Percentiles rank a stretch among this genome's conserved stretches.
These are phyloP conservation scores for Eupithecia centaureata DNA, from an alignment of 2,888 invertebrate genomes.

Conservation along the genomic window DNA sequence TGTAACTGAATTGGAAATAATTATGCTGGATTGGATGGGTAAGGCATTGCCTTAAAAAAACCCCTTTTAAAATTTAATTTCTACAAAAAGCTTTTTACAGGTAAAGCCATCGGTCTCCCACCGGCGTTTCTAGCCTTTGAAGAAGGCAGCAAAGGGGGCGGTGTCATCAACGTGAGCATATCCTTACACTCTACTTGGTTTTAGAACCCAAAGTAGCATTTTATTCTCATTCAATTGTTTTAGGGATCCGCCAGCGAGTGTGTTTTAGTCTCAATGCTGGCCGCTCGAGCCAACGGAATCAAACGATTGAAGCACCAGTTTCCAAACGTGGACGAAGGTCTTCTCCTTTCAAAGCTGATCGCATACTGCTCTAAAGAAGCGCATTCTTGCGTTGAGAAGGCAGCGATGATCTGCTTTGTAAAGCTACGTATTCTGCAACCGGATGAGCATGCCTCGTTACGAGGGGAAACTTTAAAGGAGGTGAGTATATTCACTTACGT, in stretches of 20 bases:
- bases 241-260: conserved; percentile 98
- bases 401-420: conserved; percentile 97
- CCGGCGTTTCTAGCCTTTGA: conserved; percentile 92
- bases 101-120: conserved; percentile 96
- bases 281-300: conserved; percentile 95
- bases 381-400: conserved; percentile 96
- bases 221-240: conserved; percentile 8
- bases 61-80: background rate
- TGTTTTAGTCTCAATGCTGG: conserved; percentile 95
- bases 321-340: conserved; percentile 94
- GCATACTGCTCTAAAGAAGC: conserved; percentile 96
- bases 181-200: background rate
- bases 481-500: conserved; percentile 56
- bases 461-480: conserved; percentile 91
- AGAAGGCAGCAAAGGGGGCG: conserved; percentile 95
- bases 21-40: conserved; percentile 98
- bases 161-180: conserved; percentile 93
- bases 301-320: conserved; percentile 92
- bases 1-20: conserved; percentile 97
- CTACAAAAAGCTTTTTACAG: conserved; percentile 66
- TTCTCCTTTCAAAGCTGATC: conserved; percentile 95
- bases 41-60: conserved; percentile 54
- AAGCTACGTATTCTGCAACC: conserved; percentile 95
- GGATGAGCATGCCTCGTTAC: conserved; percentile 91
- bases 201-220: background rate